phyloP scores from a whole-genome alignment of 2,797 vertebrate species.

The Poeciliopsis turneri region DNA sequence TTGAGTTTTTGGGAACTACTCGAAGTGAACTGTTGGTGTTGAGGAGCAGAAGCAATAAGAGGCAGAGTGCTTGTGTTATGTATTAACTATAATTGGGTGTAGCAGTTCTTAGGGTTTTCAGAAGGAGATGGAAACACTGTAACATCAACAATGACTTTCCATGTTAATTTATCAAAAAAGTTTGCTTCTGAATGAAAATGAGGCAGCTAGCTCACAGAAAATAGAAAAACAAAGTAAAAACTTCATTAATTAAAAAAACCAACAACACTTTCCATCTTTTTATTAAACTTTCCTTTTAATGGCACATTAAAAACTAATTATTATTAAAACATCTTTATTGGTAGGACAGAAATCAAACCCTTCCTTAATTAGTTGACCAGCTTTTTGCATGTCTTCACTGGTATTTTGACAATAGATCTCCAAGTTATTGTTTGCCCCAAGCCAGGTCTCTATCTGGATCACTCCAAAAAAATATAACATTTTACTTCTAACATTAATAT shows the following conservation, averaged over 20 bases:
- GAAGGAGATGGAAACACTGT: background rate
- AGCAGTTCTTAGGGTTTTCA: background rate
- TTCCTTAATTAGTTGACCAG: background rate
- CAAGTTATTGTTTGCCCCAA: background rate
- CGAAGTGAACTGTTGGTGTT: background rate
- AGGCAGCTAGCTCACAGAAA: background rate
- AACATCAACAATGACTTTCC: background rate
- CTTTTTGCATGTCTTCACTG: background rate
- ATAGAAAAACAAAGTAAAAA: background rate
- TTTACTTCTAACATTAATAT: no score
- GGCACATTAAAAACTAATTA: background rate
- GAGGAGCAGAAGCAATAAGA: background rate
- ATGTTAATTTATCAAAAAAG: background rate
- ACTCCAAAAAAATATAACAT: background rate
- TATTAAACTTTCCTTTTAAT: background rate
- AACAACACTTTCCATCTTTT: background rate
- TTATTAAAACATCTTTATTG: background rate
- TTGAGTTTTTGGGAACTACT: background rate
- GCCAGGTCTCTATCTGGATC: background rate
- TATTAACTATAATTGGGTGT: constrained; percentile 4
- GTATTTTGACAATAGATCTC: background rate
- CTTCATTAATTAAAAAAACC: background rate
- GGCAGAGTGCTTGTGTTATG: constrained; percentile 6
- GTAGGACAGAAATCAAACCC: background rate
- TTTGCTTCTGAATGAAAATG: background rate